Conservation (phyloP, 2,888 invertebrate genomes). For the Sminthurides aquaticus region DNA sequence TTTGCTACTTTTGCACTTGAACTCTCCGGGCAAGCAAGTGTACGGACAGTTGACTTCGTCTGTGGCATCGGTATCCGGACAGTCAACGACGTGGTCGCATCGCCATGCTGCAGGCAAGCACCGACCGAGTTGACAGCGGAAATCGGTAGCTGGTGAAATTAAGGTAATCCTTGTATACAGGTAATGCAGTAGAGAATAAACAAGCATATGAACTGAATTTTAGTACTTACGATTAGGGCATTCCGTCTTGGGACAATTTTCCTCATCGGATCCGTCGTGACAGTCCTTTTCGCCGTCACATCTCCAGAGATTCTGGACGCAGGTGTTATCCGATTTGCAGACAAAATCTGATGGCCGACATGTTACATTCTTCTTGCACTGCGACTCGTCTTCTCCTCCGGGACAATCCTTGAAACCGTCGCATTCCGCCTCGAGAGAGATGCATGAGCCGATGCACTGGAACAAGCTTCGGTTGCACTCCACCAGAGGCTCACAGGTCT, state of each 20-base stretch:
- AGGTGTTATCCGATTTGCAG: conserved; percentile 20
- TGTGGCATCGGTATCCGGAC: conserved; percentile 44
- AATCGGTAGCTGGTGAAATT: conserved; percentile 39
- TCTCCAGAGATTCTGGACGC: conserved; percentile 21
- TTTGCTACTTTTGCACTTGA: conserved; percentile 22
- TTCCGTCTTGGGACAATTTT: conserved; percentile 18
- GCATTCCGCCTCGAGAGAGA: conserved; percentile 41
- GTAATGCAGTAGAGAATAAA: not conserved
- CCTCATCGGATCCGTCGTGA: conserved; percentile 23
- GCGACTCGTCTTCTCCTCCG: conserved; percentile 41
- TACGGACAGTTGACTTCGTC: conserved; percentile 48
- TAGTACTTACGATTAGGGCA: conserved; percentile 33
- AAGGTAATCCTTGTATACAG: not conserved
- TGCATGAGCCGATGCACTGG: conserved; percentile 56
- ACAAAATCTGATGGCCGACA: conserved; percentile 21
- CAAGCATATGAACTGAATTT: not conserved
- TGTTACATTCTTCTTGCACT: conserved; percentile 3
- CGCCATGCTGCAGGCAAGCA: conserved; percentile 49
- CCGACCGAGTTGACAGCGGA: conserved; percentile 46
- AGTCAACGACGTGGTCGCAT: conserved; percentile 47
- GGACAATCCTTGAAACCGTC: conserved; percentile 44
- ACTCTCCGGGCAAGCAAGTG: conserved; percentile 28
- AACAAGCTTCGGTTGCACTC: conserved; percentile 46
- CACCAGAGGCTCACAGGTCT: conserved; percentile 44
- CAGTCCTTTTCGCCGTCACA: conserved; percentile 24